These are phyloP conservation scores for Struthidea cinerea DNA, from an alignment of 2,113 vertebrate species.

Conservation along the genomic window DNA sequence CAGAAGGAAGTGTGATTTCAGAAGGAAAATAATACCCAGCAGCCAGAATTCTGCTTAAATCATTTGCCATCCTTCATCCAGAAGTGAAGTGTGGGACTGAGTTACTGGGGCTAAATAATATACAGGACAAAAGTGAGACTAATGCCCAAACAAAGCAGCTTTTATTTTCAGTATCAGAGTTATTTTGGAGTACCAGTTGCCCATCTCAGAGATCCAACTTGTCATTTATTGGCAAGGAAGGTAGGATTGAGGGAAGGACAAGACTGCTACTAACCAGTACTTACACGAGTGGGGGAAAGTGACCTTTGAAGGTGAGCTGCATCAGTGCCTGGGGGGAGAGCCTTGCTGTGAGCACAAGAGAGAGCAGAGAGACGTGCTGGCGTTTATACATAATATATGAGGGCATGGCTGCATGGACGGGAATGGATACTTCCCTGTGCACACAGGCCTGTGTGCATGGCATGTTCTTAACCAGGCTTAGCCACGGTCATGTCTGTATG, in stretches of 20 bases:
- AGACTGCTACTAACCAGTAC: background rate
- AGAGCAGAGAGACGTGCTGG: background rate
- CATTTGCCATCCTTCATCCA: background rate
- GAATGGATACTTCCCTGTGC: background rate
- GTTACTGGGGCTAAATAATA: background rate
- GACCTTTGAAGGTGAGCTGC: slow-evolving; percentile 2
- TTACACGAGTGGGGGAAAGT: background rate
- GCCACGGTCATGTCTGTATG: fast-evolving
- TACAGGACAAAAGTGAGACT: background rate
- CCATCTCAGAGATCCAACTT: background rate
- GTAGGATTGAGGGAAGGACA: background rate
- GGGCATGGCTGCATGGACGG: background rate
- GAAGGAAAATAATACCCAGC: background rate
- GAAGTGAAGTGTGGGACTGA: background rate
- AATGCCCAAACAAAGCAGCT: background rate
- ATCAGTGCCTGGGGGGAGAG: background rate
- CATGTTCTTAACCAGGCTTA: background rate
- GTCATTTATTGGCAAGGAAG: background rate
- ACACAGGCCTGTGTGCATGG: fast-evolving
- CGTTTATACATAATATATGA: background rate
- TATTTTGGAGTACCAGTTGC: background rate
- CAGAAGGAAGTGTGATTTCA: background rate
- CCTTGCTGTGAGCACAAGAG: background rate
- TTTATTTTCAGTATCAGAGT: background rate
- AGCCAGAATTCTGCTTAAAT: background rate